Evolutionary conservation across 92 coral and sea anemone genomes (phyloP).

Genomic region (Heliopora coerulea): DNA sequence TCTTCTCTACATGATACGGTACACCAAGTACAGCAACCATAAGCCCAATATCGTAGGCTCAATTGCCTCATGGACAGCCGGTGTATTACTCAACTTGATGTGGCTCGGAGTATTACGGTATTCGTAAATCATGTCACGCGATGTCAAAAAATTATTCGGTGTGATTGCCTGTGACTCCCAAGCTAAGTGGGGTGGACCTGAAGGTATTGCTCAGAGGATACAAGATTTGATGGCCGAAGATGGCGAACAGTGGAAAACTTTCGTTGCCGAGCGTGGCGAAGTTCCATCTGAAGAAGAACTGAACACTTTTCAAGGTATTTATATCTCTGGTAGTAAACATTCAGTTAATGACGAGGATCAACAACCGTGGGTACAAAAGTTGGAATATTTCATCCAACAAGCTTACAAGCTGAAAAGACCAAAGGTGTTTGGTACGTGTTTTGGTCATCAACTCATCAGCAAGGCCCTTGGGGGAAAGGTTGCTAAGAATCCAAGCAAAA

Average conservation of each 20-base stretch:
- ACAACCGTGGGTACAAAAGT: constrained; percentile 58
- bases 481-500: constrained; percentile 61
- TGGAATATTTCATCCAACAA: constrained; percentile 49
- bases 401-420: constrained; percentile 49
- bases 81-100: too few species aligned
- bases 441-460: constrained; percentile 79
- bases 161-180: constrained; percentile 62
- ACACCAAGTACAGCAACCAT: too few species aligned
- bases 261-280: constrained; percentile 56
- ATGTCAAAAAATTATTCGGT: constrained; percentile 49
- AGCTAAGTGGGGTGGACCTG: constrained; percentile 74
- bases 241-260: constrained; percentile 55
- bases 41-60: too few species aligned
- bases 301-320: constrained; percentile 57
- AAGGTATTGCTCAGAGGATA: constrained; percentile 46
- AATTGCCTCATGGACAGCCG: too few species aligned
- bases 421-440: constrained; percentile 73
- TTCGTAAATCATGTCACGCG: too few species aligned
- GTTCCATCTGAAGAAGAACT: constrained; percentile 59
- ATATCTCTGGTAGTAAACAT: constrained; percentile 65
- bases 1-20: too few species aligned
- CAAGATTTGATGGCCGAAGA: constrained; percentile 27
- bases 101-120: too few species aligned
- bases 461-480: constrained; percentile 81
- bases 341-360: constrained; percentile 65